Percentiles rank a stretch among this genome's conserved stretches.
Evolutionary conservation across 1,140 invertebrate genomes (phyloP).

Genomic region (Euglossa dilemma): DNA sequence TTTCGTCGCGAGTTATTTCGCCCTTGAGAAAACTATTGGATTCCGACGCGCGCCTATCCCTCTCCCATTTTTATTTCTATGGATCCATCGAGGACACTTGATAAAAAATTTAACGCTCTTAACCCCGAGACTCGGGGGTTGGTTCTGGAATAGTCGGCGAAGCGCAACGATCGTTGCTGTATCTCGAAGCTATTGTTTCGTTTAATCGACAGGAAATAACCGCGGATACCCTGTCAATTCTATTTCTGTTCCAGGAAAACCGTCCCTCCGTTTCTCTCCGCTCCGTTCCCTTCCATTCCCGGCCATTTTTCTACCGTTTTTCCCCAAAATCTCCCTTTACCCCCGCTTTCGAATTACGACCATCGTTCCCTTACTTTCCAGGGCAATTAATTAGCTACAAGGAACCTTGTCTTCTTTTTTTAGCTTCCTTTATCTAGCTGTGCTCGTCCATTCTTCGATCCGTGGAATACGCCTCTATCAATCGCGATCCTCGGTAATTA

Average conservation of each 20-base stretch:
- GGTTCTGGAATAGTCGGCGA: background rate
- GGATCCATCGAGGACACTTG: background rate
- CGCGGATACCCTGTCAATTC: background rate
- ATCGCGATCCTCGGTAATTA: conserved; percentile 21
- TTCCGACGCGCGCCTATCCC: background rate
- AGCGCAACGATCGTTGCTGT: background rate
- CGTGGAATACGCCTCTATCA: background rate
- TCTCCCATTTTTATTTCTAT: background rate
- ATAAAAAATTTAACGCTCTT: conserved; percentile 28
- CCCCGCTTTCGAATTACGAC: background rate
- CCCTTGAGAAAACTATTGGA: background rate
- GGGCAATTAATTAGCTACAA: conserved; percentile 21
- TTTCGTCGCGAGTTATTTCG: background rate
- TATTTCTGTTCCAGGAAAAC: background rate
- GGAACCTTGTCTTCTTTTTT: background rate
- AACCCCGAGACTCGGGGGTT: rapidly evolving
- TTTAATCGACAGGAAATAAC: conserved; percentile 40
- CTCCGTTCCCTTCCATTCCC: background rate
- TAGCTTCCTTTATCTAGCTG: background rate
- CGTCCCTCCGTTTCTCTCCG: background rate
- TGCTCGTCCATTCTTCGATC: background rate
- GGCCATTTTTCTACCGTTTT: background rate
- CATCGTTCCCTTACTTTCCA: background rate
- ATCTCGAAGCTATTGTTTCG: conserved; percentile 28
- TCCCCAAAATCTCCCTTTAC: background rate